Evolutionary conservation across 2,113 vertebrate genomes (phyloP), one percentile per base, ranked within the genome.

Genomic region (Pica pica): DNA sequence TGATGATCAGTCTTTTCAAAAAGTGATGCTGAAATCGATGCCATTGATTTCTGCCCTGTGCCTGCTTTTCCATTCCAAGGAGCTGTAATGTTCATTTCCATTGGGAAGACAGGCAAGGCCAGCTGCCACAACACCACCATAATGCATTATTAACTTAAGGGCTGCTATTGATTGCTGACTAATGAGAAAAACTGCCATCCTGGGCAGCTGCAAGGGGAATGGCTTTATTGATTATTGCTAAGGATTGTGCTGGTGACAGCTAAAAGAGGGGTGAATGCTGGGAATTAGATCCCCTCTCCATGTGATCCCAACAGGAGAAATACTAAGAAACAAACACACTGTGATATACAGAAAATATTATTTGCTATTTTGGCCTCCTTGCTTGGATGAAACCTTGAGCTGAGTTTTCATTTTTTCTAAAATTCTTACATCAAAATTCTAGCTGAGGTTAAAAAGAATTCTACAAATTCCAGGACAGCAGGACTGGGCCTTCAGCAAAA

Each of bases 1-100:
- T 12, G 90, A 94, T 88, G 94, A 97, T 96, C 96, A 71, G 93
- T 97, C 97, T 96, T 96, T 94, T 87, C 92, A 90, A 61, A 94
- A 95, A 96, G 86, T 81, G 90, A 92, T 91, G 93, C 78, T 75
- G 79, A 64, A 94, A 95, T 97, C 95, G 87, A 96, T 97, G 80
- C 53, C 81, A 97, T 97, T 44, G 97, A 98, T 97, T 97, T 46
- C 93, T 11, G 10, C 80, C 93, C 86, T 50, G 59, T 65, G 94
- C 94, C 93, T 94, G 83, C 88, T 75, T 87, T 81, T 85, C 94
- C 83, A 91, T 93, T 94, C 89, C 94, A 87, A 83, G 90, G 90
- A 94, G 93, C 85, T 82, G 90, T 18, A 92, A 83, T 8, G 60
- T 59, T 92, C 82, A 67, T 87, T 96, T 93, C 96, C 90, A 52